Evolutionary conservation across 2,113 vertebrate genomes (phyloP).

Genomic region (Panthera leo): DNA sequence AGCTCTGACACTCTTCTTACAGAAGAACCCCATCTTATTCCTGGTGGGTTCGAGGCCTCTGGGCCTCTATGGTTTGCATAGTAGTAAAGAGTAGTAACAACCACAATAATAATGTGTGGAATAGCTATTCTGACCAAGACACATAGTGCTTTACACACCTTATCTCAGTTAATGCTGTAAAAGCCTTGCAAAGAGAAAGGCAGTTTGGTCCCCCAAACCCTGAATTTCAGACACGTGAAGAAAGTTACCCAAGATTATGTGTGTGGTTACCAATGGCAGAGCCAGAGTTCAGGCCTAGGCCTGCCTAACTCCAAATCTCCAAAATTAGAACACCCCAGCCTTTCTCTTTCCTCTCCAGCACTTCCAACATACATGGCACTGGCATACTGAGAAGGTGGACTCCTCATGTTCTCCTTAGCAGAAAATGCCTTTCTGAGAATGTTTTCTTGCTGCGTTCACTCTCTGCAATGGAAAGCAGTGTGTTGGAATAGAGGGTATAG

Average conservation of each 20-base stretch:
- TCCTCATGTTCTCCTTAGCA: accelerated
- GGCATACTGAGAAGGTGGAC: accelerated
- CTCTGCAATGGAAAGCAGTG: not conserved
- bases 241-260: not conserved
- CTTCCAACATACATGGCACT: accelerated
- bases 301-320: not conserved
- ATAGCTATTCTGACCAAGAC: not conserved
- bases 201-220: not conserved
- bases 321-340: not conserved
- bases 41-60: not conserved
- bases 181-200: not conserved
- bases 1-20: too few relatives aligned
- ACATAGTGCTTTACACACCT: not conserved
- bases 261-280: not conserved
- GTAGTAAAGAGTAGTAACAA: not conserved
- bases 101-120: not conserved
- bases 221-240: not conserved
- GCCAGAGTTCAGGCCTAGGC: not conserved
- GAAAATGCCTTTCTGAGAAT: not conserved
- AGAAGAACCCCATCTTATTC: not conserved
- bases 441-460: accelerated
- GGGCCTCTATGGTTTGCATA: not conserved
- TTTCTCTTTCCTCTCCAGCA: not conserved
- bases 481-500: not conserved
- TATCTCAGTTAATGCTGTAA: not conserved